These are phyloP conservation scores for Acromyrmex heyeri DNA, from an alignment of 1,140 invertebrate genomes.

Conservation along the genomic window DNA sequence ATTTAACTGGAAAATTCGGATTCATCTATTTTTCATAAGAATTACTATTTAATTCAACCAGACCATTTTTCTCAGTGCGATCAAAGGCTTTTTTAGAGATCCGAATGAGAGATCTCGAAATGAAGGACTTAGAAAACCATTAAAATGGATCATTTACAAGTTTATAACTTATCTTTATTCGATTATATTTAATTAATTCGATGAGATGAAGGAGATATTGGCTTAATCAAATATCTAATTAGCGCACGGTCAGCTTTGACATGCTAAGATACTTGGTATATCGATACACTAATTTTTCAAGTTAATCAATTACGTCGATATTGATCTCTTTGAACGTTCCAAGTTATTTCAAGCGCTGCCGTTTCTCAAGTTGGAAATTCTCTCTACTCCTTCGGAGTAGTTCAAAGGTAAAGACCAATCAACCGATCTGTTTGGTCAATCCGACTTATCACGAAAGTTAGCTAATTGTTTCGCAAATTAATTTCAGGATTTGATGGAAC, in stretches of 20 bases:
- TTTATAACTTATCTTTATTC: background rate
- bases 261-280: background rate
- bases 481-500: background rate
- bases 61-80: no score
- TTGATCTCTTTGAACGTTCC: background rate
- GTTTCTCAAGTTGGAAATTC: background rate
- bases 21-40: no score
- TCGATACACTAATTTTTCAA: slow-evolving; percentile 7
- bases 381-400: background rate
- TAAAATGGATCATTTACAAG: background rate
- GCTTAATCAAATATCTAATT: slow-evolving; percentile 10
- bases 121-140: background rate
- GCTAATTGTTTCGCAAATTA: slow-evolving; percentile 61
- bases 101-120: background rate
- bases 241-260: background rate
- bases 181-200: background rate
- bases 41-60: no score
- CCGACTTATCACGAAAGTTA: slow-evolving; percentile 21
- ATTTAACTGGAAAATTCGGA: no score
- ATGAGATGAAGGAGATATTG: background rate
- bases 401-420: slow-evolving; percentile 5
- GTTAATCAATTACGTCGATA: background rate
- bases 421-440: slow-evolving; percentile 26
- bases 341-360: background rate
- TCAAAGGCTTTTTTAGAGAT: background rate